These are phyloP conservation scores for Gallinago media DNA, from an alignment of 2,113 vertebrate species.

Conservation along the genomic window DNA sequence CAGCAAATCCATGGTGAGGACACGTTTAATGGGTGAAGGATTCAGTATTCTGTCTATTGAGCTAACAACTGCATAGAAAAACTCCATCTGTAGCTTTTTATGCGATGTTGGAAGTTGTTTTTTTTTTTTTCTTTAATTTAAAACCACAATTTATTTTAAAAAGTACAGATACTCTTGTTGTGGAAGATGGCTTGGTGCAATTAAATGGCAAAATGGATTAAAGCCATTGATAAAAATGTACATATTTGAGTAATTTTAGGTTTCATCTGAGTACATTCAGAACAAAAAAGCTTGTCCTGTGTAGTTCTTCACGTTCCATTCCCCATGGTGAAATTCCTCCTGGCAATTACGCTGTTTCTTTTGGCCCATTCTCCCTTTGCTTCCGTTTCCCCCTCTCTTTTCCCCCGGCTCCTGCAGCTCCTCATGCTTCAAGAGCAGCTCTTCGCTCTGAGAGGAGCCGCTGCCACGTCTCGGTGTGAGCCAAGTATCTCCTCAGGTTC, in stretches of 20 bases:
- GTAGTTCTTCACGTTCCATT: neutral
- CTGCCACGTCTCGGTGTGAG: neutral
- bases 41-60: conserved; percentile 68
- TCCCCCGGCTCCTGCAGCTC: neutral
- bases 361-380: neutral
- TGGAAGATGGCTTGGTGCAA: conserved; percentile 52
- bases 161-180: conserved; percentile 51
- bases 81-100: conserved; percentile 78
- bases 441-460: neutral
- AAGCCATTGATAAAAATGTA: conserved; percentile 69
- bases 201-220: conserved; percentile 66
- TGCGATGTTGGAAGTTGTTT: neutral
- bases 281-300: conserved; percentile 8
- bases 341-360: neutral
- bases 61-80: conserved; percentile 68
- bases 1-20: conserved; percentile 65
- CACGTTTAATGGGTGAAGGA: conserved; percentile 59
- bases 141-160: conserved; percentile 66
- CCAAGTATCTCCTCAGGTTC: neutral
- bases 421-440: neutral
- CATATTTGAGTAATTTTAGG: conserved; percentile 72
- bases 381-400: neutral
- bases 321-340: neutral
- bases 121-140: conserved; percentile 8
- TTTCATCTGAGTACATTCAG: conserved; percentile 42